A percentile compares a stretch with the other conserved stretches of the same genome.
phyloP scores from a whole-genome alignment of 2,113 vertebrate species.

The Centropristis striata region DNA sequence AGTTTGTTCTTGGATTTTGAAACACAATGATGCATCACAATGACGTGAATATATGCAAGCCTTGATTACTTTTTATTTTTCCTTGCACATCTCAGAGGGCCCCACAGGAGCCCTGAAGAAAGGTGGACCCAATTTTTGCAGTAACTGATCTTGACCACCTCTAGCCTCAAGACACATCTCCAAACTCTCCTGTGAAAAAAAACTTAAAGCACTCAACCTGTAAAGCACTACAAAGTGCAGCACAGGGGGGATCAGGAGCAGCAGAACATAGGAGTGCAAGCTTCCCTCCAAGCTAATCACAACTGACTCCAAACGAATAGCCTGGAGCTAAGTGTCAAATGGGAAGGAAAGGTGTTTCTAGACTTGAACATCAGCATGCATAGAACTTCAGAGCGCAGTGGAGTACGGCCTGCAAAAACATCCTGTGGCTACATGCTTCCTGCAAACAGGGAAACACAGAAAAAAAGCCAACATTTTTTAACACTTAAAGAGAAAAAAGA shows the following conservation, averaged over 20 bases:
- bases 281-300: constrained; percentile 48
- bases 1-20: not conserved
- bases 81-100: not conserved
- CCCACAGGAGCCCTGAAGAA: constrained; percentile 7
- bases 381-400: constrained; percentile 2
- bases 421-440: constrained; percentile 34
- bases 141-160: constrained; percentile 27
- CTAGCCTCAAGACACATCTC: constrained; percentile 50
- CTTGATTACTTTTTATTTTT: not conserved
- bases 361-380: constrained; percentile 12
- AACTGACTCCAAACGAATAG: constrained; percentile 53
- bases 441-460: not conserved
- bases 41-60: not conserved
- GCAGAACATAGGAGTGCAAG: constrained; percentile 31
- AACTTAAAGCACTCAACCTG: constrained; percentile 31
- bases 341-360: constrained; percentile 30
- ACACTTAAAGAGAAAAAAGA: not conserved
- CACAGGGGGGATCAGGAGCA: constrained; percentile 37
- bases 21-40: not conserved
- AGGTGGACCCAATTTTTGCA: constrained; percentile 21
- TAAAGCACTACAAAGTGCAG: constrained; percentile 11
- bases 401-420: constrained; percentile 6
- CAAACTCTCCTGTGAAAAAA: constrained; percentile 27
- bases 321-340: constrained; percentile 43
- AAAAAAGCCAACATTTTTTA: not conserved